Base-by-base conservation (phyloP, 1,140 invertebrate genomes). In the Onthophagus taurus region DNA sequence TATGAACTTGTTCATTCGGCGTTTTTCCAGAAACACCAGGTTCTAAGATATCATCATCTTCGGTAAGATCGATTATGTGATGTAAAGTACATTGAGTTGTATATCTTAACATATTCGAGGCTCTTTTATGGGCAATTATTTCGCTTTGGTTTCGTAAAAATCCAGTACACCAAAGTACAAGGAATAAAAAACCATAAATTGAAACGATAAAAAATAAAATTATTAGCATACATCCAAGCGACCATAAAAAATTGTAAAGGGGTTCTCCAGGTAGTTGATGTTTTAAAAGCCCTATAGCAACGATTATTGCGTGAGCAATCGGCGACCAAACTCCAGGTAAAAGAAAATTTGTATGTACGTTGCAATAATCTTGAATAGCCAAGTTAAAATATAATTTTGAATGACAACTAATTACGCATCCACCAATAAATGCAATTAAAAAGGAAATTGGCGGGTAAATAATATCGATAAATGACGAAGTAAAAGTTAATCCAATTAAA, bases 351-450 rank as follows among this genome's bases (percentile, higher is more conserved):
- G 51, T n/a, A 8, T 50, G 31, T 17, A 58, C 35, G 31, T 54
- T 52, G 30, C 50, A 56, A 45, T 53, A 51, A 47, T 58, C 54
- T 42, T 58, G 54, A 12, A 58, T 17, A 11, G 52, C 45, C 8
- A 48, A 51, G 18, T 47, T 50, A 31, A 21, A 39, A 13, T 13
- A 6, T 13, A 39, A 12, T 52, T 41, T 34, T 34, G 50, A 24
- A 54, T 30, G 0, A 43, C 44, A 23, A 41, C 12, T 24, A 54
- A 31, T 29, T 52, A 56, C 24, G 47, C 51, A 17, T 45, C 17
- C 38, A 12, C 42, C 46, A 14, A 49, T 16, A 24, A 39, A 44
- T 26, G 52, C 37, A 30, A 56, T 41, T 14, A 38, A 35, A 26
- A 54, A 41, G 6, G 44, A 46, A 13, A 48, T 31, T 9, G 44